These are phyloP conservation scores for Pammene fasciana DNA, from an alignment of 2,888 invertebrate genomes.

Conservation along the genomic window DNA sequence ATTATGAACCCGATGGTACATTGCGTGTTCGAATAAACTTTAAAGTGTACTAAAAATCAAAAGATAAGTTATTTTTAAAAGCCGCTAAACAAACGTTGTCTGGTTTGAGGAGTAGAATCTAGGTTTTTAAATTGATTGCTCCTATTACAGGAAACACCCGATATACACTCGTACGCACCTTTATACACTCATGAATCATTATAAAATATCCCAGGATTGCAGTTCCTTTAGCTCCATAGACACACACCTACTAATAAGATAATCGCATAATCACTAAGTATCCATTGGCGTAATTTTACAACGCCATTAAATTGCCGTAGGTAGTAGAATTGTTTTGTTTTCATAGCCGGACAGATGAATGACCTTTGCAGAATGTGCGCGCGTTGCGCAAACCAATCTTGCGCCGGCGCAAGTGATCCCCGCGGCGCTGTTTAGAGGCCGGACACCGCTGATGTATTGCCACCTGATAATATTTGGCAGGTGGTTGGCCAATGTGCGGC, in stretches of 20 bases:
- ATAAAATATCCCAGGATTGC: too few relatives aligned
- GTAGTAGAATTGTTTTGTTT: slow-evolving; percentile 16
- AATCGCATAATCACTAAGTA: neutral
- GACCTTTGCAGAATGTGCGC: slow-evolving; percentile 34
- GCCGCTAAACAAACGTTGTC: too few relatives aligned
- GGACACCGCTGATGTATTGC: slow-evolving; percentile 8
- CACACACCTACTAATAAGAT: neutral
- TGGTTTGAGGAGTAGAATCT: too few relatives aligned
- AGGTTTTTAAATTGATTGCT: too few relatives aligned
- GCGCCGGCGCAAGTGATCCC: slow-evolving; percentile 24
- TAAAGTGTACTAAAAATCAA: too few relatives aligned
- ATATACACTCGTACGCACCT: too few relatives aligned
- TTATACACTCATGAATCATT: too few relatives aligned
- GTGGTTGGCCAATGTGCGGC: slow-evolving; percentile 4
- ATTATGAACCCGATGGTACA: too few relatives aligned
- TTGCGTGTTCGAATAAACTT: too few relatives aligned
- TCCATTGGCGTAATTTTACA: neutral
- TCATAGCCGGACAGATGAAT: slow-evolving; percentile 30
- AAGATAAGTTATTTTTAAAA: too few relatives aligned
- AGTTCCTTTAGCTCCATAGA: neutral
- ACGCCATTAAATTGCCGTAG: neutral
- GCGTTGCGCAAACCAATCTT: slow-evolving; percentile 27
- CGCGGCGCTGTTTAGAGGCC: slow-evolving; percentile 14
- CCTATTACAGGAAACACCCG: too few relatives aligned
- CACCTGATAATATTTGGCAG: slow-evolving; percentile 25